Percentiles rank a stretch among this genome's conserved stretches.
These are phyloP conservation scores for Tenrec ecaudatus DNA, from an alignment of 2,113 vertebrate genomes.

Conservation along the genomic window DNA sequence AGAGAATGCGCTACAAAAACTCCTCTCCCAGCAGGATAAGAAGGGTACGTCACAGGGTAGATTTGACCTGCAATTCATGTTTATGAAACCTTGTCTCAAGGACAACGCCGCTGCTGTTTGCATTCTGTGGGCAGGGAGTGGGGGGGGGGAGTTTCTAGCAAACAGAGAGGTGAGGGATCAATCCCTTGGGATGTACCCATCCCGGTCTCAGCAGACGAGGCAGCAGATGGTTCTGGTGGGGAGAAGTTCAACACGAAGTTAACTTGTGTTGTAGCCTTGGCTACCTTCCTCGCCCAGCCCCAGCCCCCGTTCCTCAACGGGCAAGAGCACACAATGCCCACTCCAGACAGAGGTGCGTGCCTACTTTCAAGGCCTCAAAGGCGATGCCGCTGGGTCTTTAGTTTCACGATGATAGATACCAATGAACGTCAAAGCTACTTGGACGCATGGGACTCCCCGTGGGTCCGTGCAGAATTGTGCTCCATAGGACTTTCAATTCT, in stretches of 20 bases:
- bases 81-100: constrained; percentile 71
- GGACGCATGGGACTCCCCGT: not conserved
- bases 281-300: not conserved
- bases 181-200: not conserved
- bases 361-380: constrained; percentile 14
- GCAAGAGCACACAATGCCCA: constrained; percentile 18
- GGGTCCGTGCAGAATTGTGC: not conserved
- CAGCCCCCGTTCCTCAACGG: not conserved
- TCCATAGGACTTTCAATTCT: not conserved
- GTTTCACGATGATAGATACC: not conserved
- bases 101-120: constrained; percentile 48
- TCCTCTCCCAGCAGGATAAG: constrained; percentile 38
- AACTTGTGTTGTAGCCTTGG: constrained; percentile 2
- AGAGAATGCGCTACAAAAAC: constrained; percentile 47
- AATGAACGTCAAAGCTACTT: not conserved
- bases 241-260: too few relatives aligned
- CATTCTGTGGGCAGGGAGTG: not conserved
- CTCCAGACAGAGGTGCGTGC: not conserved
- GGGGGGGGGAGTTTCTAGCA: constrained; percentile 12
- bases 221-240: not conserved
- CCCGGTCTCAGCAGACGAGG: constrained; percentile 5
- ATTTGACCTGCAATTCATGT: constrained; percentile 76
- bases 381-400: constrained; percentile 34
- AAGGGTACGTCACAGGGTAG: constrained; percentile 42
- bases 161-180: constrained; percentile 17